phyloP scores from a whole-genome alignment of 2,113 vertebrate genomes.

The Pluvianellus socialis region DNA sequence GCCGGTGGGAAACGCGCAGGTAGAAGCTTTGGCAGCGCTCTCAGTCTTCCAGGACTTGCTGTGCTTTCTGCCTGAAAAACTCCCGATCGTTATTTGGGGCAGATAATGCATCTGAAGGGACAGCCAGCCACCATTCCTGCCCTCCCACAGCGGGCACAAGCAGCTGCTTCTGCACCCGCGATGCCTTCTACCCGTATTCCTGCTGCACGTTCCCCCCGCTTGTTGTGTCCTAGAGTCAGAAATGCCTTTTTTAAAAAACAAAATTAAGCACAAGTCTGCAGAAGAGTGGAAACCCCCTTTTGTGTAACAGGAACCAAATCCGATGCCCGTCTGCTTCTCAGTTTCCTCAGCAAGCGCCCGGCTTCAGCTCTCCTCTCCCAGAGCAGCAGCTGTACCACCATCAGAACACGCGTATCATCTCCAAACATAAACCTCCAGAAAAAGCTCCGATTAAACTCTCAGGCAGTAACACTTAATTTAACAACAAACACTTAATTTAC shows the following conservation, averaged over 20 bases:
- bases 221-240: not conserved
- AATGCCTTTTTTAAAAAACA: not conserved
- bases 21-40: not conserved
- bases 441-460: not conserved
- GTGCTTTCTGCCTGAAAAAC: not conserved
- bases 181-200: not conserved
- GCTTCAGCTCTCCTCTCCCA: not conserved
- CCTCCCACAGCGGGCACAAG: not conserved
- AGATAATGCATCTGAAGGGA: not conserved
- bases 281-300: not conserved
- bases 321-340: rapidly evolving
- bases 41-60: not conserved
- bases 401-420: not conserved
- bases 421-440: not conserved
- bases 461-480: not conserved
- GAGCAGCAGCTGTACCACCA: not conserved
- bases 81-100: rapidly evolving
- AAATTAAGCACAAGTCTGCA: not conserved
- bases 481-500: not conserved
- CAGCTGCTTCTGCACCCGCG: not conserved
- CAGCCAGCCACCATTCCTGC: not conserved
- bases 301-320: not conserved
- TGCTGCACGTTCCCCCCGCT: not conserved
- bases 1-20: not conserved
- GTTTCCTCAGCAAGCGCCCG: not conserved